phyloP scores from a whole-genome alignment of 1,140 invertebrate genomes.

The Dysdera silvatica region DNA sequence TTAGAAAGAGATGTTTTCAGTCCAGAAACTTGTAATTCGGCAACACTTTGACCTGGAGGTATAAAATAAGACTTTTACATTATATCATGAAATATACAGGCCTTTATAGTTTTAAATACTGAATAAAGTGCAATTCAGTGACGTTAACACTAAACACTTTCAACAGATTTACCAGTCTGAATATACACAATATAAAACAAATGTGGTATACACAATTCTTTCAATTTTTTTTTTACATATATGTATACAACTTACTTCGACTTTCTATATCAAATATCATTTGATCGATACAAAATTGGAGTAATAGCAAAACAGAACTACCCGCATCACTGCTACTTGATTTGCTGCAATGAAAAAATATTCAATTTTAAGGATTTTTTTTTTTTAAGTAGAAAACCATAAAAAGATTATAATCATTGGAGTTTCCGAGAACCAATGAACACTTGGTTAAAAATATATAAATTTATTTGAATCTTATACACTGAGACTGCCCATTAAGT shows the following conservation, averaged over 20 bases:
- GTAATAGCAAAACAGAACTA: constrained; percentile 62
- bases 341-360: too few relatives aligned
- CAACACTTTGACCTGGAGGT: constrained; percentile 58
- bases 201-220: too few relatives aligned
- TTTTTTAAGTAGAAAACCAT: too few relatives aligned
- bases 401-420: too few relatives aligned
- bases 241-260: constrained; percentile 38
- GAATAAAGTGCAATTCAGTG: neutral
- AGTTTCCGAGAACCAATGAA: too few relatives aligned
- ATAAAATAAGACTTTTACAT: neutral
- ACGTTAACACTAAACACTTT: neutral
- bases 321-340: too few relatives aligned
- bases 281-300: constrained; percentile 80
- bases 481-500: too few relatives aligned
- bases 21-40: constrained; percentile 79
- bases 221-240: too few relatives aligned
- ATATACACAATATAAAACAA: neutral
- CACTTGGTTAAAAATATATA: too few relatives aligned
- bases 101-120: neutral
- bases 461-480: too few relatives aligned
- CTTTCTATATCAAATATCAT: constrained; percentile 67
- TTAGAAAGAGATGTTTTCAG: constrained; percentile 67
- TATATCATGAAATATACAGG: neutral
- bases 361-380: too few relatives aligned
- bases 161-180: neutral